These are phyloP conservation scores for Sinocyclocheilus rhinocerous DNA, from an alignment of 2,113 vertebrate species.

Conservation along the genomic window DNA sequence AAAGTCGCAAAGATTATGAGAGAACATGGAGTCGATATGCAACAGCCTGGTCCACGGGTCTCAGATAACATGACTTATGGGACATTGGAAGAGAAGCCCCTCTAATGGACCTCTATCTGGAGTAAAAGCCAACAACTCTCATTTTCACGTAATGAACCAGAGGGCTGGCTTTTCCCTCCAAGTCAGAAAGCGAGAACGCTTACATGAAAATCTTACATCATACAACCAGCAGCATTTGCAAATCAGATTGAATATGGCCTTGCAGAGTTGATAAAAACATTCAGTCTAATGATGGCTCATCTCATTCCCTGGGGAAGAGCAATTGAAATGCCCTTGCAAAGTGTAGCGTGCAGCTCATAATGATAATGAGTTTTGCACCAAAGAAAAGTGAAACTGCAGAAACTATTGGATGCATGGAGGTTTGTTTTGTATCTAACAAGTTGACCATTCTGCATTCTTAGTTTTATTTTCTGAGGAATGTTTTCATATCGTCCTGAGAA, in stretches of 20 bases:
- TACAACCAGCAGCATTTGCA: background rate
- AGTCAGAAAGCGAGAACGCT: slow-evolving; percentile 3
- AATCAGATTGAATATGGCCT: background rate
- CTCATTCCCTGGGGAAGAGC: background rate
- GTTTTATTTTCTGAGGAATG: background rate
- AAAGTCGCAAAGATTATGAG: background rate
- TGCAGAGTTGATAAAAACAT: slow-evolving; percentile 20
- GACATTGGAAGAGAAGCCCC: slow-evolving; percentile 18
- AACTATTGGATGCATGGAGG: background rate
- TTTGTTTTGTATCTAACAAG: background rate
- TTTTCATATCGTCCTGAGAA: too few species aligned
- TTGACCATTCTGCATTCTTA: background rate
- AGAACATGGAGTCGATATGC: background rate
- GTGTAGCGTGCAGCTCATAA: background rate
- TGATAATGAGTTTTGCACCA: background rate
- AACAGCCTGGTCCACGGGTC: background rate
- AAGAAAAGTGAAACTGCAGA: background rate
- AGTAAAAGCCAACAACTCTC: slow-evolving; percentile 26
- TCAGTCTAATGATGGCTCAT: background rate
- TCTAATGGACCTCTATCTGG: slow-evolving; percentile 31
- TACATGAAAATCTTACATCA: slow-evolving; percentile 7
- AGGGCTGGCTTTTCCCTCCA: slow-evolving; percentile 5
- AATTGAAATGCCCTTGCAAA: background rate
- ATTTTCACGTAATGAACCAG: slow-evolving; percentile 17
- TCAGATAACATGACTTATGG: slow-evolving; percentile 37